These are phyloP conservation scores for Hypotaenidia philippensis DNA, from an alignment of 2,797 vertebrate genomes.

Conservation along the genomic window DNA sequence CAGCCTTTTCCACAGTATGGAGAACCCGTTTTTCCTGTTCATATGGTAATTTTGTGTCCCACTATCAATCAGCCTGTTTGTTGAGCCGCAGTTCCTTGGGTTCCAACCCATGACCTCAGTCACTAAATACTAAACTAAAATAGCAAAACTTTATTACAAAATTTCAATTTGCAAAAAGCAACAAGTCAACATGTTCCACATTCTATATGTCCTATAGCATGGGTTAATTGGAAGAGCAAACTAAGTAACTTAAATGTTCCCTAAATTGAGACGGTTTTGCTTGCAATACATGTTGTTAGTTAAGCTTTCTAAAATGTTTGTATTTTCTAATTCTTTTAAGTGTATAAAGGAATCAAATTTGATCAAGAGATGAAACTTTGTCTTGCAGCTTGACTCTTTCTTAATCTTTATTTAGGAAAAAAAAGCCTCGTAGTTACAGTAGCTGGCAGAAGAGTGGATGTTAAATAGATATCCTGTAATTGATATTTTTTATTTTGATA, in stretches of 20 bases:
- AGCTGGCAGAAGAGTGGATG: not conserved
- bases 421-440: not conserved
- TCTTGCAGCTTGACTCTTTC: not conserved
- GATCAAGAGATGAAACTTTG: not conserved
- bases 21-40: no score
- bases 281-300: accelerated
- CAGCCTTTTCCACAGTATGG: no score
- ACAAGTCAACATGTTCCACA: no score
- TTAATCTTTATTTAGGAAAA: not conserved
- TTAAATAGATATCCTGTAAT: not conserved
- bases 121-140: no score
- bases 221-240: not conserved
- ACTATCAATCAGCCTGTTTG: no score
- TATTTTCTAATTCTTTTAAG: not conserved
- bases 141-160: no score
- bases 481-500: not conserved
- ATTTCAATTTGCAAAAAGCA: no score
- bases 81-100: no score
- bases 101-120: no score
- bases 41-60: no score
- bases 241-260: not conserved
- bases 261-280: not conserved
- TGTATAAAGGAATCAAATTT: not conserved
- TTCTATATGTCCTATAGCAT: no score
- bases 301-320: not conserved